Base-by-base conservation (phyloP, 2,797 vertebrate genomes). In the Pangasius djambal region DNA sequence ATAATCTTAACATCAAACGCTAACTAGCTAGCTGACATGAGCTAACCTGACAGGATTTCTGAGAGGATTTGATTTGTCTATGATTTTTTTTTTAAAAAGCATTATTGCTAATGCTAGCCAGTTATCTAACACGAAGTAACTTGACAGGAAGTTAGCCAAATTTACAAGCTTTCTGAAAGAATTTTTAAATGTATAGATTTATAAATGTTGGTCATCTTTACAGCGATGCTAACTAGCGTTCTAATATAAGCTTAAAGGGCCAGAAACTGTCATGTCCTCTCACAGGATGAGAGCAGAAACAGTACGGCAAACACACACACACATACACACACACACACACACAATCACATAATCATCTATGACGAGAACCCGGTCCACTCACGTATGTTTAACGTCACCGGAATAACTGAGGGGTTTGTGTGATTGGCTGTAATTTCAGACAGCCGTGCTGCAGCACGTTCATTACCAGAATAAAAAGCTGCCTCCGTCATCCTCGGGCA, bases 401-500 rank as follows among this genome's bases (percentile, higher is more conserved):
- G 15, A 79, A 79, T n/a, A 79, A 31, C 77, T 79, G 28, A 31
- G 2, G n/a, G 16, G 8, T 10, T 55, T 79, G 77, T 79, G 18
- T 34, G 16, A 22, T 2, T 34, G 77, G n/a, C n/a, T 34, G 20
- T 13, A 15, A 15, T 50, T 50, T 57, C 77, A 79, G 77, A 79
- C 6, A 57, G 77, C 77, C 16, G 7, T 22, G 77, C 50, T 31
- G 50, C 77, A 57, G 50, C 4, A 50, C 16, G 52, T 34, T 79
- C 16, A 22, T 55, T 57, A 57, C n/a, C 77, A 57, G 52, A 89
- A 89, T 92, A 87, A 90, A 87, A 91, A 82, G 37, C 40, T 25
- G 34, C 69, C 83, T 79, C 52, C n/a, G 85, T 85, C 69, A 69
- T 40, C 72, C 50, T 25, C 20, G 1, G 55, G 34, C 70, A 12